Conservation (phyloP, 2,888 invertebrate species). For the Brachynemurus nebulosus region DNA sequence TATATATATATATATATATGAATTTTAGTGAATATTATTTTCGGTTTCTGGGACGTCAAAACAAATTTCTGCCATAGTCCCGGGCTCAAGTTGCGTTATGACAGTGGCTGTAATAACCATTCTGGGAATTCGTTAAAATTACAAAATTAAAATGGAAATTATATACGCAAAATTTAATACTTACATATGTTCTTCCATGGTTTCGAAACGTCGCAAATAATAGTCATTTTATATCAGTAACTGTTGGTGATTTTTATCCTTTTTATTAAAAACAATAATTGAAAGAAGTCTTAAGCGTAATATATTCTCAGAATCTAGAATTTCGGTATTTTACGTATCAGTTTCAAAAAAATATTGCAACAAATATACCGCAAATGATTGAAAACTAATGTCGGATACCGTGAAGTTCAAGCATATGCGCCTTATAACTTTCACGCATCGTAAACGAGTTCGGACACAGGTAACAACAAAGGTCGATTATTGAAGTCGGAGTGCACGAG, state of each 20-base stretch:
- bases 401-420: slow-evolving; percentile 54
- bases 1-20: not conserved
- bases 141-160: not conserved
- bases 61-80: not conserved
- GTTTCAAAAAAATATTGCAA: not conserved
- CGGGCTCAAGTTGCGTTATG: too few relatives aligned
- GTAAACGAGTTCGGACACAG: slow-evolving; percentile 54
- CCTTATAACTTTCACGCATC: slow-evolving; percentile 51
- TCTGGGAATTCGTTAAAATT: not conserved
- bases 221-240: too few relatives aligned
- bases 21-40: not conserved
- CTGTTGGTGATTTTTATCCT: too few relatives aligned
- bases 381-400: slow-evolving; percentile 44
- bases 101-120: too few relatives aligned
- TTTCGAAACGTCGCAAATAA: not conserved
- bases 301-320: not conserved
- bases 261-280: too few relatives aligned
- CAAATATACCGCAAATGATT: too few relatives aligned
- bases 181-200: not conserved
- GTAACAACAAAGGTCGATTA: slow-evolving; percentile 52
- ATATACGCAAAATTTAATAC: not conserved
- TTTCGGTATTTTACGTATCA: not conserved
- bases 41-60: not conserved
- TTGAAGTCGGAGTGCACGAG: slow-evolving; percentile 54
- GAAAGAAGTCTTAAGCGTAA: too few relatives aligned